Evolutionary conservation across 2,797 vertebrate genomes (phyloP), one percentile per base, ranked within the genome.

Genomic region (Apogon talboti): DNA sequence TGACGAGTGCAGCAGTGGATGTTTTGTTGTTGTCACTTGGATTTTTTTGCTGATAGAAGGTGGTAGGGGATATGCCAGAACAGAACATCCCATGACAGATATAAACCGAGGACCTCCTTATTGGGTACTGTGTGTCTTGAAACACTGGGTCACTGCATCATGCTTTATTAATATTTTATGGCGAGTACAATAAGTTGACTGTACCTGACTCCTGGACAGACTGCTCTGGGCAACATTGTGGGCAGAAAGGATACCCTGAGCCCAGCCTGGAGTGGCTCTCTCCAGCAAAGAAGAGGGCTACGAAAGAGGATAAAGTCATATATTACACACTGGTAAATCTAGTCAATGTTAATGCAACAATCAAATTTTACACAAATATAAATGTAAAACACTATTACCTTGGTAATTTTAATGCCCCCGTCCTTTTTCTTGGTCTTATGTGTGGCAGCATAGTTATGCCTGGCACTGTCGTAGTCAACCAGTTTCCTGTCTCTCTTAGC

Each of bases 211-310:
- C 94, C 96, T 96, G 88, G 98, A 96, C 87, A 99, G 95, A 93
- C 96, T 99, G 95, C 96, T 98, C 94, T 99, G 98, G 71, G 97
- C 98, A 86, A 99, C 95, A 72, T 98, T 97, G 87, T 99, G 98
- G 87, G 98, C 98, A 76, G 98, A 97, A 85, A 99, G 94, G 92
- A 98, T 98, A 76, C 98, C 98, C 94, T 99, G 98, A 89, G 97
- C 98, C 98, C 98, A 99, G 75, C 96, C 96, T 72, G 98, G 98
- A 48, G 98, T 96, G 14, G 98, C 98, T 86, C 98, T 96, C 94
- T 99, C 98, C 93, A 99, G 90, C 94, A 99, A 94, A 58, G 97
- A 96, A 63, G 97, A 95, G 63, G 97, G 97, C 98, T 99, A 66
- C 2, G 50, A 28, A 62, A 83, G 48, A 69, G 6, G 15, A 37